phyloP scores from a whole-genome alignment of 2,888 invertebrate species.

The Eupithecia insigniata region DNA sequence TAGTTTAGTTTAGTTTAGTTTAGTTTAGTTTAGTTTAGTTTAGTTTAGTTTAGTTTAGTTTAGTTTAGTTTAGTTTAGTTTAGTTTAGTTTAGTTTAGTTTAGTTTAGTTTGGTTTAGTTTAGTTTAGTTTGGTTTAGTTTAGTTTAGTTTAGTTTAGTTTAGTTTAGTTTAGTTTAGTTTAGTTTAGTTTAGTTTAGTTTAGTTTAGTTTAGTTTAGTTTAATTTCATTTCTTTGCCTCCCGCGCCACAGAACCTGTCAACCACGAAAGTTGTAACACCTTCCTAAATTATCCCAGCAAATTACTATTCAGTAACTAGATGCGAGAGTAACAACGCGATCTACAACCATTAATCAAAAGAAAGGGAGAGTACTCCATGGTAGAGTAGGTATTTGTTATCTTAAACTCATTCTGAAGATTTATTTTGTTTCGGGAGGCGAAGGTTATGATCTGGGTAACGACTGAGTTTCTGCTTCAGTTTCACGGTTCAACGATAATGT shows the following conservation, averaged over 20 bases:
- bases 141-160: too few species aligned
- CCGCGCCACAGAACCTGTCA: background rate
- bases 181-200: too few species aligned
- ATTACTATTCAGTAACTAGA: background rate
- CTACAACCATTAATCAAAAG: background rate
- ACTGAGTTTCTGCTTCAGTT: background rate
- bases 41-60: too few species aligned
- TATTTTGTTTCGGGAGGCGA: constrained; percentile 8
- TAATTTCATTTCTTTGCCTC: too few species aligned
- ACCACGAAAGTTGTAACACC: background rate
- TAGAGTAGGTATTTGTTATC: constrained; percentile 6
- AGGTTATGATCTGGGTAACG: background rate
- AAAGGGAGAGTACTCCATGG: background rate
- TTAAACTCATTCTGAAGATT: constrained; percentile 6
- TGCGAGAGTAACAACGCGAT: background rate
- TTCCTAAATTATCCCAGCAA: background rate
- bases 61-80: too few species aligned
- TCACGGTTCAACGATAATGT: background rate
- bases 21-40: too few species aligned
- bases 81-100: too few species aligned
- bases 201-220: too few species aligned
- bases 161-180: too few species aligned
- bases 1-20: too few species aligned
- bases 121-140: too few species aligned
- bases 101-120: too few species aligned